A percentile compares a stretch with the other conserved stretches of the same genome.
Conservation (phyloP, 1,140 invertebrate genomes). For the Holcopasites calliopsidis region DNA sequence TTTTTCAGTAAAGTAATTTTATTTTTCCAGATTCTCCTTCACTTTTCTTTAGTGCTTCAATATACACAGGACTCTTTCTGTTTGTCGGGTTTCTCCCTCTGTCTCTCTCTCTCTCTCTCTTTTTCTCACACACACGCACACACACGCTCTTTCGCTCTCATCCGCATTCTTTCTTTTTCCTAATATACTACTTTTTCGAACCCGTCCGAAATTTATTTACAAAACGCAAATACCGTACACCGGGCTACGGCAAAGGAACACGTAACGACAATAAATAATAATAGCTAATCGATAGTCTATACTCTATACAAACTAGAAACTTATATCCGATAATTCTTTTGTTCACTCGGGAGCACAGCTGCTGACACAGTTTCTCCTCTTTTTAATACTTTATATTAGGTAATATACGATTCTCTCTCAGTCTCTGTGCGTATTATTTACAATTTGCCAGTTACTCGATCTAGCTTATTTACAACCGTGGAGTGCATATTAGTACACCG, state of each 20-base stretch:
- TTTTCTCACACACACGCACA: conserved; percentile 5
- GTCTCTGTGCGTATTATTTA: conserved; percentile 49
- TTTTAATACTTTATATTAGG: conserved; percentile 24
- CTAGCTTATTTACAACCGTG: conserved; percentile 65
- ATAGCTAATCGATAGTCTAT: conserved; percentile 42
- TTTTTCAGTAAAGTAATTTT: conserved; percentile 76
- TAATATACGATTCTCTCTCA: conserved; percentile 29
- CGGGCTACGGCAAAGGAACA: conserved; percentile 31
- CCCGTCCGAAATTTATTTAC: conserved; percentile 58
- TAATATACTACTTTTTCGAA: conserved; percentile 17
- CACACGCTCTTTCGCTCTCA: conserved; percentile 3
- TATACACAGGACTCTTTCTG: conserved; percentile 35
- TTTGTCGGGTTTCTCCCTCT: conserved; percentile 1
- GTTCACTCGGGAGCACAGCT: conserved; percentile 40
- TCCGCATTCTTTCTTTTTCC: background rate
- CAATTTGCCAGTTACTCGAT: conserved; percentile 46
- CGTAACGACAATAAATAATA: conserved; percentile 55
- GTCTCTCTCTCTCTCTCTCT: conserved; percentile 8
- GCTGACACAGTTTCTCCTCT: background rate
- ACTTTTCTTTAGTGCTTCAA: conserved; percentile 16
- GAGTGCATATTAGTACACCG: conserved; percentile 51
- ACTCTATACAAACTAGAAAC: conserved; percentile 44
- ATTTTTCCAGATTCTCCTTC: conserved; percentile 66
- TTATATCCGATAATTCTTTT: background rate
- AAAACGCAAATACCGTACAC: conserved; percentile 47